Evolutionary conservation across 2,888 invertebrate genomes (phyloP), one percentile per base, ranked within the genome.

Genomic region (Auanema freiburgensis): DNA sequence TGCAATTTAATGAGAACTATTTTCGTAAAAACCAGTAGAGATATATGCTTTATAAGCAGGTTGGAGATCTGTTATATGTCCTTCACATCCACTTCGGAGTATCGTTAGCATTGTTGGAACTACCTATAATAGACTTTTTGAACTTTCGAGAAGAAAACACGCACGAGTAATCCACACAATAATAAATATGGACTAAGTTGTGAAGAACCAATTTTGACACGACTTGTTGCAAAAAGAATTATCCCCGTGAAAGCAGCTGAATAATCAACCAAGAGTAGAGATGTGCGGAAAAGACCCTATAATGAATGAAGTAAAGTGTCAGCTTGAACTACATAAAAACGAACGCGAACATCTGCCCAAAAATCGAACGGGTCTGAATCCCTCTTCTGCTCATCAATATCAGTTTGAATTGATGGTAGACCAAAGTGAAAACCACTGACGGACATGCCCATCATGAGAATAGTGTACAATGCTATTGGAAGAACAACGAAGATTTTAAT

Each of bases 191-290:
- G 66, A 40, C 57, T 70, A 23, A 77, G 40, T n/a, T 67, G 71
- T 21, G 61, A 42, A 14, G 74, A 69, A 6, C 75, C 72, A 18
- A 57, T 25, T 43, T 67, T 61, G n/a, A 73, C 18, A 11, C 70
- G 66, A 50, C 69, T 71, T 0, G 72, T 70, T 0, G 70, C 74
- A 23, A 72, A 66, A 10, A 77, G 59, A 18, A 72, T 52, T 40
- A 77, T 56, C 4, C 75, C 77, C 16, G 71, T 74, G 59, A 77
- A 77, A 10, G 72, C 73, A 3, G 57, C 58, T 1, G 75, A 71
- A 59, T 77, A 77, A 59, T 77, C 74, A 12, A 77, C 69, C 12
- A 69, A 56, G 1, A 66, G 53, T 10, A 74, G 56, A 0, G 76
- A 72, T 5, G 72, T 71, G n/a, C 72, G 72, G 62, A 66, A 72